Evolutionary conservation across 2,888 invertebrate species (phyloP), one percentile per base, ranked within the genome.

Genomic region (Cyaniris semiargus): DNA sequence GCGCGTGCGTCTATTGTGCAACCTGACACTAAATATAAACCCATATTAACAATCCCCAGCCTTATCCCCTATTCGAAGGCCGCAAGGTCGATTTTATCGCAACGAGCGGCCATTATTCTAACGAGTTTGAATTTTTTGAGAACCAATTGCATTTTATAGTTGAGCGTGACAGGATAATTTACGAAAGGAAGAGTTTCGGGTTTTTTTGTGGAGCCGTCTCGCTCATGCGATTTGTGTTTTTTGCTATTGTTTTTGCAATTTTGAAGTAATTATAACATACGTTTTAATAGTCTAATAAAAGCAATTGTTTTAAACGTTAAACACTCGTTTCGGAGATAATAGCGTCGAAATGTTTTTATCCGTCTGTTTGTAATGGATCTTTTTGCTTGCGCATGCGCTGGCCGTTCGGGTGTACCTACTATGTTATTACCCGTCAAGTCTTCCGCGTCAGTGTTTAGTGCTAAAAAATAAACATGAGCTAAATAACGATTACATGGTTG

Each of bases 161-260:
- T 89, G 88, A 92, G 89, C 93, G 91, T 93, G 93, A 93, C 93
- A 93, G 93, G 92, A 93, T 93, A 93, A 93, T 93, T 92, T 93
- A 91, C 86, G 90, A 89, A 92, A 89, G 90, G 89, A 88, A 88
- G 88, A 88, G 85, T 87, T 81, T 81, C 79, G 78, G 79, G 79
- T 86, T 88, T 86, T 88, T 86, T 84, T 84, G 81, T 79, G 70
- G 78, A 79, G 80, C 81, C 80, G 85, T 81, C 86, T 87, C 88
- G 88, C 89, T 89, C 90, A 87, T 88, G 86, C 88, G 87, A 88
- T 86, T 85, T 83, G 83, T 85, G 88, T 89, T 89, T 89, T 89
- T 85, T 83, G 77, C 70, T 76, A 76, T 78, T 79, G 78, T 89
- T 89, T 90, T 90, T 88, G 86, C 83, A 80, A 75, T 81, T 84